Evolutionary conservation across 2,113 vertebrate species (phyloP).

Genomic region (Centropus unirufus): DNA sequence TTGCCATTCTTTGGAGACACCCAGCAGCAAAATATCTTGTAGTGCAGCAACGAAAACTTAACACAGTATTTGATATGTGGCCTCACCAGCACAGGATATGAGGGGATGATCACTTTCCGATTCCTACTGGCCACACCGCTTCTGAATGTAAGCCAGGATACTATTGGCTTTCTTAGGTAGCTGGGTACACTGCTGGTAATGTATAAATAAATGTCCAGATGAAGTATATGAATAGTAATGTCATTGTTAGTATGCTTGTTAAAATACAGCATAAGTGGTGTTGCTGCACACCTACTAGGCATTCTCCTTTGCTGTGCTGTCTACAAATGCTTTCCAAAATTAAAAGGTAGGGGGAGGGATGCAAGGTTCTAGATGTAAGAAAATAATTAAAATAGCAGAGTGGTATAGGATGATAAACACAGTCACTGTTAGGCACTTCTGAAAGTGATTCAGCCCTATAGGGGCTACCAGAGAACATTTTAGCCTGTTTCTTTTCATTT

Average conservation of each 20-base stretch:
- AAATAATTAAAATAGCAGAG: not conserved
- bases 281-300: not conserved
- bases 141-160: not conserved
- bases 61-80: rapidly evolving
- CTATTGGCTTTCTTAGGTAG: not conserved
- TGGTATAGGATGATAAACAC: not conserved
- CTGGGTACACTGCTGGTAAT: not conserved
- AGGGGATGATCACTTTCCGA: no score
- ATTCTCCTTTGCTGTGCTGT: not conserved
- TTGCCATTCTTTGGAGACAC: not conserved
- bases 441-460: not conserved
- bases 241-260: not conserved
- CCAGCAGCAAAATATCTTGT: not conserved
- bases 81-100: not conserved
- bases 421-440: not conserved
- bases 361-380: not conserved
- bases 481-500: not conserved
- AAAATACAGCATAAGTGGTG: not conserved
- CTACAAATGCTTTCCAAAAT: not conserved
- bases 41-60: not conserved
- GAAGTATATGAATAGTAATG: not conserved
- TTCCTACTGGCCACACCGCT: not conserved
- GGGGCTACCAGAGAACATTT: not conserved
- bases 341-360: not conserved
- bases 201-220: not conserved